A percentile compares a stretch with the other conserved stretches of the same genome.
phyloP scores from a whole-genome alignment of 2,113 vertebrate genomes.

The Nycticryphes semicollaris region DNA sequence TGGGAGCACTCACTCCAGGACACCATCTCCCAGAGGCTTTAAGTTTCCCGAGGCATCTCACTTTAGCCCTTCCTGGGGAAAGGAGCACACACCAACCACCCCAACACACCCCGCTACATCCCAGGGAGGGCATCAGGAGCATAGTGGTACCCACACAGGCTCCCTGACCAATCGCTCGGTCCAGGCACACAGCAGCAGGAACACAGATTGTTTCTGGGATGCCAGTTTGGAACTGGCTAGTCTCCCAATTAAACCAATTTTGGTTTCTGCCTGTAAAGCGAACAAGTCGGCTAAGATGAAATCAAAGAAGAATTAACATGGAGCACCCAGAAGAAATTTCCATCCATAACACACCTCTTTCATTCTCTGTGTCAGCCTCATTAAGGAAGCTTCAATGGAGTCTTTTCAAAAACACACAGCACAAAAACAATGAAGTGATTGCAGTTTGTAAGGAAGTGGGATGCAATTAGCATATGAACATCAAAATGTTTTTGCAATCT shows the following conservation, averaged over 20 bases:
- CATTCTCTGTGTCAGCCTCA: constrained; percentile 10
- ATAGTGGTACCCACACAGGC: accelerated
- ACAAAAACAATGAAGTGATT: constrained; percentile 61
- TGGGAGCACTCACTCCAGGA: neutral
- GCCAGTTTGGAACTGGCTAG: neutral
- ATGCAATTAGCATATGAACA: constrained; percentile 68
- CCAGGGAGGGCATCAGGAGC: neutral
- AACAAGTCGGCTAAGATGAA: neutral
- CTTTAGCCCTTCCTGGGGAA: too few species aligned
- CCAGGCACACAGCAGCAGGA: neutral
- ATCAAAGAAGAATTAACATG: neutral
- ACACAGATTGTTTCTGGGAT: neutral
- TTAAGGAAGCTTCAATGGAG: constrained; percentile 13
- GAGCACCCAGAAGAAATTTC: neutral
- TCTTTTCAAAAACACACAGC: constrained; percentile 1
- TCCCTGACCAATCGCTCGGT: neutral
- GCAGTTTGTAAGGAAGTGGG: constrained; percentile 58
- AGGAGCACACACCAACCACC: too few species aligned
- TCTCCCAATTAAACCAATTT: neutral
- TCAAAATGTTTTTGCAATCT: neutral
- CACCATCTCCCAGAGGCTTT: neutral
- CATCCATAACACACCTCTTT: neutral
- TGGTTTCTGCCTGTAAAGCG: neutral
- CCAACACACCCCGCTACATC: neutral
- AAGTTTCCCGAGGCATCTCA: neutral